Evolutionary conservation across 2,888 invertebrate genomes (phyloP).

Genomic region (Epsilonema sp.): DNA sequence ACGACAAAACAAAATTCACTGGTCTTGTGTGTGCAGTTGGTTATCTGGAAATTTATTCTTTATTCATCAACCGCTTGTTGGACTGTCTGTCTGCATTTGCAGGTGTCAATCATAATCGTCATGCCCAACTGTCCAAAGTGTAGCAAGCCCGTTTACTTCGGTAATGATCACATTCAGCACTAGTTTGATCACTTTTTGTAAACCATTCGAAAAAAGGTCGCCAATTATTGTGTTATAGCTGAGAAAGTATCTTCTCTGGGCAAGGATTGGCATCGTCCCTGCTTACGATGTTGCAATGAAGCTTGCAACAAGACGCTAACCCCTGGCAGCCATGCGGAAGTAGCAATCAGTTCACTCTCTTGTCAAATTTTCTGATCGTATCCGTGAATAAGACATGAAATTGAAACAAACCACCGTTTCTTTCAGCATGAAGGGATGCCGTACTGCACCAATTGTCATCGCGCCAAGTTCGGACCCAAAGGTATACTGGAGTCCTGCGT

Average conservation of each 20-base stretch:
- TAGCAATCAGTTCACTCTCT: constrained; percentile 6
- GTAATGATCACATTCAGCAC: constrained; percentile 15
- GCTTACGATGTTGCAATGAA: constrained; percentile 42
- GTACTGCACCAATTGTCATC: constrained; percentile 50
- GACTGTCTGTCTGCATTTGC: no score
- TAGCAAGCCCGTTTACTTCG: constrained; percentile 25
- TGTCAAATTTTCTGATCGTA: constrained; percentile 3
- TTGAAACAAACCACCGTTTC: no score
- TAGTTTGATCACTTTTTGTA: neutral
- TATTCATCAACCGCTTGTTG: no score
- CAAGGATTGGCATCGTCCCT: constrained; percentile 49
- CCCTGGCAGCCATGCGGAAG: constrained; percentile 46
- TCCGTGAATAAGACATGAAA: no score
- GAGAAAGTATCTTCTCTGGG: constrained; percentile 49
- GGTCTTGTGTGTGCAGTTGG: no score
- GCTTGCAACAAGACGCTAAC: constrained; percentile 49
- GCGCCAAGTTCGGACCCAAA: constrained; percentile 46
- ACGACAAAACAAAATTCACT: no score
- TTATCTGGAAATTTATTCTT: no score
- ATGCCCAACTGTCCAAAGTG: constrained; percentile 25
- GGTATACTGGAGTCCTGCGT: no score
- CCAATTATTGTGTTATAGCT: constrained; percentile 37
- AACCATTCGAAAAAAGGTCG: no score
- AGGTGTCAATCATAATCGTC: no score
- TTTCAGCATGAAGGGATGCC: constrained; percentile 46